Evolutionary conservation across 2,797 vertebrate species (phyloP), one percentile per base, ranked within the genome.

Genomic region (Enteromius unitaeniatus): DNA sequence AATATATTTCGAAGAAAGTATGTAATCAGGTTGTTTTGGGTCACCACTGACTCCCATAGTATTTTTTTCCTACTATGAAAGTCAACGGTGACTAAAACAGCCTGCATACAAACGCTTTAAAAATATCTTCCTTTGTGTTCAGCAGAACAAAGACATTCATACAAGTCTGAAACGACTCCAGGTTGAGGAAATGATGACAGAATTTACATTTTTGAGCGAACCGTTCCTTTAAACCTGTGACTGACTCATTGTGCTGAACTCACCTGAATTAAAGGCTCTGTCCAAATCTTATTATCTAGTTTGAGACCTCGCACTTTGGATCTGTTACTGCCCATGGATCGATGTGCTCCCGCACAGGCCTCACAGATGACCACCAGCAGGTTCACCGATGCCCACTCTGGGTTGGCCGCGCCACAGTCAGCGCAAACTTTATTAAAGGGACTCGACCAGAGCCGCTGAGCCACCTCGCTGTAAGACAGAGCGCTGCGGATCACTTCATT

Each of bases 331-430:
- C 94, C 91, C 79, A 96, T 78, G 64, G 86, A 86, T 15, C 93
- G 86, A 55, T 88, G 88, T 9, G 79, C 49, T 89, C 95, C 93
- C 76, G 95, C 95, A 6, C 95, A 96, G 53, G 82, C 84, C 3
- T 94, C 90, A 80, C 95, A 96, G 87, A 96, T 89, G 81, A 95
- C 92, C 83, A 95, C 84, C 84, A 95, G 87, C 78, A 95, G 91
- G 88, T 96, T 96, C 81, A 95, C 88, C 0, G 95, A 95, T 0
- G 95, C 94, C 95, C 95, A 96, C 83, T 95, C 95, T 0, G 95
- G 95, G 85, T 89, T 92, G 62, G 93, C 89, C 0, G 85, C 53
- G 0, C 92, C 84, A 2, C 95, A 95, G 86, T 96, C 95, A 0
- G 88, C 93, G 0, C 95, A 96, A 34, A 94, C 88, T 65, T 94